Percentiles rank a stretch among this genome's conserved stretches.
Evolutionary conservation across 1,140 invertebrate genomes (phyloP).

Genomic region (Drosophila tropicalis): DNA sequence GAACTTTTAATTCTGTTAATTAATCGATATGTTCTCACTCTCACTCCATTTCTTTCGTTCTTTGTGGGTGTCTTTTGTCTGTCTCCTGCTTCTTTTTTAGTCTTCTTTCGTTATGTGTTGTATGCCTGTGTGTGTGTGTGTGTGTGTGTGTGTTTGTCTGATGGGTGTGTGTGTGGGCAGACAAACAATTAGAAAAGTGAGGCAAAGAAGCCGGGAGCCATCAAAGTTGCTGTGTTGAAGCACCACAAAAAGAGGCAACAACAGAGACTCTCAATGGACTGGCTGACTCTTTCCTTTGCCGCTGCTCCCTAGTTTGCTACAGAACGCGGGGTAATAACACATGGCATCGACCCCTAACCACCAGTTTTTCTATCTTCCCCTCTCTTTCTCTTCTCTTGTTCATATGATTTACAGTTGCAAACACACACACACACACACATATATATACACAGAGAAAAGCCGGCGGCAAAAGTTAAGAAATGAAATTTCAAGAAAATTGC

Average conservation of each 20-base stretch:
- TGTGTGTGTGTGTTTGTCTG: neutral
- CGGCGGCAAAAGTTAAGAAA: conserved; percentile 79
- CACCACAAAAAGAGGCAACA: conserved; percentile 33
- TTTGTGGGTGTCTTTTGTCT: neutral
- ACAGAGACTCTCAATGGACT: conserved; percentile 29
- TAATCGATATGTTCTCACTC: conserved; percentile 64
- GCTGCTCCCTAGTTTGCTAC: neutral
- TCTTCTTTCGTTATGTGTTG: conserved; percentile 17
- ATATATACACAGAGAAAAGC: conserved; percentile 19
- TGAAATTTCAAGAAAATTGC: conserved; percentile 80
- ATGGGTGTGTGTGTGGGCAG: conserved; percentile 37
- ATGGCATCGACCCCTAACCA: conserved; percentile 37
- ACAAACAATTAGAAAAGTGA: conserved; percentile 74
- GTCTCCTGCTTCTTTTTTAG: conserved; percentile 3
- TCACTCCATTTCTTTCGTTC: conserved; percentile 19
- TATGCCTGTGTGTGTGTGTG: neutral
- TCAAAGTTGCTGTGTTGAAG: conserved; percentile 16
- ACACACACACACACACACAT: conserved; percentile 4
- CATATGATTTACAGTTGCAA: conserved; percentile 73
- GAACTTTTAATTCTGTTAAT: conserved; percentile 77
- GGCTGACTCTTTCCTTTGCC: neutral
- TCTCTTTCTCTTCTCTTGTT: conserved; percentile 23
- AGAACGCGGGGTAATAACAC: conserved; percentile 39
- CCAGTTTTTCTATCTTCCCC: conserved; percentile 2
- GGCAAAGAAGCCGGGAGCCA: conserved; percentile 46